These are phyloP conservation scores for Brachionus angularis DNA, from an alignment of 1,140 invertebrate genomes.

Conservation along the genomic window DNA sequence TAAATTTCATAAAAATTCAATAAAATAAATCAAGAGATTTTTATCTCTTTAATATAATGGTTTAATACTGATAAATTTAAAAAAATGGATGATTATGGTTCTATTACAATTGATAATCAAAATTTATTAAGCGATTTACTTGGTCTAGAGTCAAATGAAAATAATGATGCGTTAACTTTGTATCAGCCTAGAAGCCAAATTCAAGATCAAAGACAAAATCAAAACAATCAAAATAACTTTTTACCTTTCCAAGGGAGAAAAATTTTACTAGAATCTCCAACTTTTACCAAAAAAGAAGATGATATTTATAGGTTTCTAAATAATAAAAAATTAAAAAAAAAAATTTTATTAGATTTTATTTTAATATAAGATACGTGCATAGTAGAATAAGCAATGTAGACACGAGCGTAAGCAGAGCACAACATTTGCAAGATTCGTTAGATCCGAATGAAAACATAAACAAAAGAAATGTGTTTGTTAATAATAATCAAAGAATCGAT, in stretches of 20 bases:
- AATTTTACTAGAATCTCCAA: slow-evolving; percentile 16
- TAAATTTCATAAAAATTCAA: neutral
- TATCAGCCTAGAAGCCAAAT: slow-evolving; percentile 10
- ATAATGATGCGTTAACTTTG: neutral
- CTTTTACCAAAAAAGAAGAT: slow-evolving; percentile 36
- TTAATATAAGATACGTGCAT: slow-evolving; percentile 31
- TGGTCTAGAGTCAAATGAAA: slow-evolving; percentile 15
- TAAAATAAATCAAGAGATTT: neutral
- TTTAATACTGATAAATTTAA: slow-evolving; percentile 8
- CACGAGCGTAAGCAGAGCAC: neutral
- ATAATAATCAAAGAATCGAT: slow-evolving; percentile 13
- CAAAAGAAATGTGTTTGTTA: neutral
- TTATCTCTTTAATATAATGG: neutral
- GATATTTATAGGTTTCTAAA: slow-evolving; percentile 8
- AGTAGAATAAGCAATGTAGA: slow-evolving; percentile 37
- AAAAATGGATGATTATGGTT: slow-evolving; percentile 24
- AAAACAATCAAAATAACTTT: neutral
- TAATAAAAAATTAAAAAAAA: neutral
- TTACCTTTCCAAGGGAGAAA: slow-evolving; percentile 10
- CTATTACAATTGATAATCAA: slow-evolving; percentile 41
- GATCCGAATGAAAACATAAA: neutral
- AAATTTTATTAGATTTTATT: neutral
- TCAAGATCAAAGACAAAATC: neutral
- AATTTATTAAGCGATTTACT: slow-evolving; percentile 34
- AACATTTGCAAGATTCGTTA: neutral